A percentile compares a stretch with the other conserved stretches of the same genome.
phyloP scores from a whole-genome alignment of 2,888 invertebrate genomes.

The Galerucella calmariensis region DNA sequence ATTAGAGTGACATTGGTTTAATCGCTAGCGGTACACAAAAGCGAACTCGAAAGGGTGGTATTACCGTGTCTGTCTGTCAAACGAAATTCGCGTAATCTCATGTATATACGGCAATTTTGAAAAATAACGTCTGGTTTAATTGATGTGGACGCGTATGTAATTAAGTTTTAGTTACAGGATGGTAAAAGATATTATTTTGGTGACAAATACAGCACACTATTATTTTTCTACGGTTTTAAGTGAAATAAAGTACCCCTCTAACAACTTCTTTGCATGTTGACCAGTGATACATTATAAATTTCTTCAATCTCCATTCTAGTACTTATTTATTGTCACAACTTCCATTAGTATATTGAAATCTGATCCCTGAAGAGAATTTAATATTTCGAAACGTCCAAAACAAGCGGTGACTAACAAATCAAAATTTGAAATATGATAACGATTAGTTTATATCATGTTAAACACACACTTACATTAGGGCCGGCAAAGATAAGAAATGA shows the following conservation, averaged over 20 bases:
- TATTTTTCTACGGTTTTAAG: no score
- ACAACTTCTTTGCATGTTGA: no score
- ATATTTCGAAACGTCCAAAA: conserved; percentile 44
- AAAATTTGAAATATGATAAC: conserved; percentile 51
- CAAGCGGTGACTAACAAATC: conserved; percentile 52
- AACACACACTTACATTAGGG: conserved; percentile 54
- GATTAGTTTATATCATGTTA: conserved; percentile 56
- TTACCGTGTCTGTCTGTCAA: conserved; percentile 51
- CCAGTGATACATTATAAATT: no score
- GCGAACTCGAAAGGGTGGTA: conserved; percentile 48
- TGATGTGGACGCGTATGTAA: background rate
- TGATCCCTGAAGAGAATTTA: background rate
- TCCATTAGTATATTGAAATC: conserved; percentile 28
- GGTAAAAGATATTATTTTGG: no score
- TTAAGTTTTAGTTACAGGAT: no score
- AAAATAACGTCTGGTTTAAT: conserved; percentile 18
- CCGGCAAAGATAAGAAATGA: conserved; percentile 53
- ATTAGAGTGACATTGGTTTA: conserved; percentile 53
- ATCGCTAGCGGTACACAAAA: conserved; percentile 52
- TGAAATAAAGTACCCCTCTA: no score
- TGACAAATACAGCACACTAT: no score
- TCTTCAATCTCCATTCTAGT: no score
- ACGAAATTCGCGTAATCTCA: conserved; percentile 39
- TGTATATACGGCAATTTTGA: conserved; percentile 38
- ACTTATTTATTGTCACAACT: background rate